phyloP scores from a whole-genome alignment of 2,888 invertebrate genomes.

The Cantharis lateralis region DNA sequence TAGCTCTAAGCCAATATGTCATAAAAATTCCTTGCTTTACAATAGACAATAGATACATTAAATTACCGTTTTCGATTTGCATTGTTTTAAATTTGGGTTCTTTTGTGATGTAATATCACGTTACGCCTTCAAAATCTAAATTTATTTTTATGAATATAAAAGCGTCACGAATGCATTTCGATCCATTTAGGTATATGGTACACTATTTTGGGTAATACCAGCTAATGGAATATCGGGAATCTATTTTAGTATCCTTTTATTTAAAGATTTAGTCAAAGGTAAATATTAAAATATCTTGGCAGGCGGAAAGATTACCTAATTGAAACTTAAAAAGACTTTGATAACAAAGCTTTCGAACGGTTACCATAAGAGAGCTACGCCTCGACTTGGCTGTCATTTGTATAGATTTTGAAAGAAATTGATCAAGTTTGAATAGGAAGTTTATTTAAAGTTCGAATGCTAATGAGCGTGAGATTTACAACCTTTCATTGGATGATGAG shows the following conservation, averaged over 20 bases:
- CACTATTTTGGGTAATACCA: not conserved
- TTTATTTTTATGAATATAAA: not conserved
- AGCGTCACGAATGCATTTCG: not conserved
- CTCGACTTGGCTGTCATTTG: not conserved
- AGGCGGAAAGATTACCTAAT: not conserved
- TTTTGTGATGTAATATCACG: not conserved
- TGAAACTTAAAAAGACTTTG: not conserved
- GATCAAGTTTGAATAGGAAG: not conserved
- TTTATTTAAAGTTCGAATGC: not conserved
- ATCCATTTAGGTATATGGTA: not conserved
- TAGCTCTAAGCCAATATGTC: not conserved
- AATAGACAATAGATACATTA: not conserved
- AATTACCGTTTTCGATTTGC: not conserved
- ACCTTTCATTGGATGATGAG: not conserved
- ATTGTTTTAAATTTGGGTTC: not conserved
- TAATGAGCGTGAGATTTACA: not conserved
- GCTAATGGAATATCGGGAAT: not conserved
- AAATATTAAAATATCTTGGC: not conserved
- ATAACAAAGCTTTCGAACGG: not conserved
- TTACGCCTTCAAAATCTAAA: not conserved
- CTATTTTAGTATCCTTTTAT: not conserved
- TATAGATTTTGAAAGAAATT: too few species aligned
- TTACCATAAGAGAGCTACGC: not conserved
- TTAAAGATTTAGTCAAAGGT: not conserved
- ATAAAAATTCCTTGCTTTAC: not conserved